Evolutionary conservation across 1,140 invertebrate genomes (phyloP).

Genomic region (Drosophila eugracilis): DNA sequence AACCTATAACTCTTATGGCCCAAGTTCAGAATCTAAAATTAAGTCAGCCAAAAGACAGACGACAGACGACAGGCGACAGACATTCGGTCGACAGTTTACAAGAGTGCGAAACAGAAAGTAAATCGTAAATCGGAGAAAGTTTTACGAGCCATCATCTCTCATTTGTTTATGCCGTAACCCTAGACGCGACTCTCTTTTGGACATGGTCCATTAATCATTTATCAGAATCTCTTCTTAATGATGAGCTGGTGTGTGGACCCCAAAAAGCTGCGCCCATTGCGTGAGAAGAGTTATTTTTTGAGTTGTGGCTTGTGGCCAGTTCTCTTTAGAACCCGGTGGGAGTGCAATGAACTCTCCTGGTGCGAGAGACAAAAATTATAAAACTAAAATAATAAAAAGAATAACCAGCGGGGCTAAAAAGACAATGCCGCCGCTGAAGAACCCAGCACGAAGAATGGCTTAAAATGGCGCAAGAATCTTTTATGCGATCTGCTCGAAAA

Average conservation of each 20-base stretch:
- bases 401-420: constrained; percentile 20
- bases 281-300: constrained; percentile 31
- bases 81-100: constrained; percentile 52
- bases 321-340: not conserved
- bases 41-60: constrained; percentile 6
- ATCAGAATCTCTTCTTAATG: constrained; percentile 72
- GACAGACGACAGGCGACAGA: too few species aligned
- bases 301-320: not conserved
- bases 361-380: constrained; percentile 33
- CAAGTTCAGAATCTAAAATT: constrained; percentile 64
- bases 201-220: constrained; percentile 69
- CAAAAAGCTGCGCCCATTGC: constrained; percentile 40
- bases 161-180: constrained; percentile 75
- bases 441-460: constrained; percentile 36
- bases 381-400: not conserved
- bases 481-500: constrained; percentile 43
- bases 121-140: constrained; percentile 79
- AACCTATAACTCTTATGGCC: constrained; percentile 24
- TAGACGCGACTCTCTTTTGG: constrained; percentile 17
- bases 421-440: constrained; percentile 18
- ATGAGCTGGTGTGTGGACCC: constrained; percentile 16
- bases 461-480: constrained; percentile 53
- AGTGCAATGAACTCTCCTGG: constrained; percentile 50
- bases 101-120: constrained; percentile 75
- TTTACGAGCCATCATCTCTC: constrained; percentile 29